Base-by-base conservation (phyloP, 2,888 invertebrate genomes). In the Trilocha varians region DNA sequence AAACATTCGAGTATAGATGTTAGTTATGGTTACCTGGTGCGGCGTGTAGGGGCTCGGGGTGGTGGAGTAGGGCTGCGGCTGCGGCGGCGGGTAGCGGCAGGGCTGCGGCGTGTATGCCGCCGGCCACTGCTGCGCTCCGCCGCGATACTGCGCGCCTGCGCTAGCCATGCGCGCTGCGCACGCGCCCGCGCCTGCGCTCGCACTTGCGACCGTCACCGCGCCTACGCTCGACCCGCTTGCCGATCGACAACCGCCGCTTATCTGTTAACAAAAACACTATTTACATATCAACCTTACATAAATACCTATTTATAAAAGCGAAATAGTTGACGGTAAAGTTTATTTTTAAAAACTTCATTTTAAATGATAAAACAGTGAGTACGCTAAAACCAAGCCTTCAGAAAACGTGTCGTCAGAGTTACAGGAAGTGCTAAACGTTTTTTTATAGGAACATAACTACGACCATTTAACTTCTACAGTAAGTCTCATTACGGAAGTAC, bases 91-190 rank as follows among this genome's bases (percentile, higher is more conserved):
- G 66, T 83, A 83, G 75, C 83, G 83, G 74, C 83, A 83, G 66
- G 83, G 83, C 68, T 73, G 83, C 73, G 83, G 78, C 73, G 82
- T 71, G 64, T 82, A 84, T 25, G 83, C 79, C 70, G 84, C 70
- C 50, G 79, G 73, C 82, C 83, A 84, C 79, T 82, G 82, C 79
- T 83, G 83, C 76, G 74, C 63, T 57, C 80, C 79, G 70, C 84
- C 83, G 79, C 83, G 83, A 75, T 59, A 82, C 71, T 84, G 82
- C 54, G 80, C 80, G 71, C 83, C 82, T 55, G 87, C 78, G 87
- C 84, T 73, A 72, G 87, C 75, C 86, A 87, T 77, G 80, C 87
- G 76, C 84, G 85, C 70, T 65, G 84, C 78, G 83, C 86, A 77
- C 82, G 80, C 72, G 78, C 85, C 73, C 69, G 78, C 74, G 84